These are phyloP conservation scores for Gephyroberyx darwinii DNA, from an alignment of 2,797 vertebrate genomes.

Conservation along the genomic window DNA sequence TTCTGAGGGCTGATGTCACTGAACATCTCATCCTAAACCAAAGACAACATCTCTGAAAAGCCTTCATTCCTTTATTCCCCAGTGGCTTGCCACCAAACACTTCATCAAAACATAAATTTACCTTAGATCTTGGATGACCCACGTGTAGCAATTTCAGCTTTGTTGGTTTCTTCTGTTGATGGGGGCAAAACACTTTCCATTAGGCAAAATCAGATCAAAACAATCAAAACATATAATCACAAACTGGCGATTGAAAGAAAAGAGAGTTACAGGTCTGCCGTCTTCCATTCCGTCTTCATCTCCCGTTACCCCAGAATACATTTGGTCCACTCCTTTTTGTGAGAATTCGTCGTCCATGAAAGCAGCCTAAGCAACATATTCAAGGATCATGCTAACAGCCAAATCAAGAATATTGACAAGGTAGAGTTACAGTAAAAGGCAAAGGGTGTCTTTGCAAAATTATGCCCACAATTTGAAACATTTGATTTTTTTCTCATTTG, in stretches of 20 bases:
- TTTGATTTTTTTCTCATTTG: not conserved
- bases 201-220: not conserved
- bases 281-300: constrained; percentile 38
- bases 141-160: constrained; percentile 12
- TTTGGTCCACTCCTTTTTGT: not conserved
- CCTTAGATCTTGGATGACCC: constrained; percentile 40
- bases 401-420: not conserved
- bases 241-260: not conserved
- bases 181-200: not conserved
- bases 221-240: not conserved
- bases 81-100: not conserved
- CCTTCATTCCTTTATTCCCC: not conserved
- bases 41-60: not conserved
- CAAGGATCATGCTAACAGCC: not conserved
- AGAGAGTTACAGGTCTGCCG: constrained; percentile 50
- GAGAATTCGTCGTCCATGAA: constrained; percentile 22
- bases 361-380: constrained; percentile 29
- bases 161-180: constrained; percentile 44
- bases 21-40: constrained; percentile 45
- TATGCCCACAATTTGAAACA: not conserved
- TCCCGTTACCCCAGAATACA: constrained; percentile 13
- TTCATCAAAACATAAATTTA: not conserved
- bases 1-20: constrained; percentile 12
- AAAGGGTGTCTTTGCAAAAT: not conserved
- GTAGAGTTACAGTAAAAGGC: not conserved